Base-by-base conservation (phyloP, 2,113 vertebrate species). In the Leptobrachium ailaonicum region DNA sequence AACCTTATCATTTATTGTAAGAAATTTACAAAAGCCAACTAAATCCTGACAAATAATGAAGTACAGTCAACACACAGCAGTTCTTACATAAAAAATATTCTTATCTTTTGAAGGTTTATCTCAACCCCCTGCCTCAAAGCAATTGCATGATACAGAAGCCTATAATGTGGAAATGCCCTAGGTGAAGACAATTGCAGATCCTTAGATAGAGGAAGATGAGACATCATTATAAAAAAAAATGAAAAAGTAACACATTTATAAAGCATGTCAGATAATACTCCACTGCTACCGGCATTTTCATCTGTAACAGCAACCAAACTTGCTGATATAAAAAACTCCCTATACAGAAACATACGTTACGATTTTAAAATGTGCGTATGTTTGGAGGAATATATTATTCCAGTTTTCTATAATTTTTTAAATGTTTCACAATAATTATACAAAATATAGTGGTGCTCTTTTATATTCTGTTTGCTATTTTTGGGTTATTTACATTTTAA, bases 161-260 rank as follows among this genome's bases (percentile, higher is more conserved):
- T 72, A 58, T 44, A 60, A 79, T 72, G 60, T 11, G 54, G 70
- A 73, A 79, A 79, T 56, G 77, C 77, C 62, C 62, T 66, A 56
- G 77, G 77, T 80, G 64, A 66, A 73, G 60, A 45, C 40, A 80
- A 80, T 44, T 73, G 70, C 73, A 73, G 70, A 73, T 80, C 66
- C 41, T 11, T 32, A 66, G 54, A 73, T 66, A 66, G 50, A 73
- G 71, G 67, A n/a, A 50, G 14, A 73, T 66, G 58, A 80, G 47
- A 73, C 70, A 73, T 80, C 60, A 72, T 80, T 80, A 73, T 10
- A 73, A 64, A 80, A 80, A 58, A 73, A 32, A 32, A 32, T 80
- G 47, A 73, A 80, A 71, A 69, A 58, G 50, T 62, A 77, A 80
- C 60, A 80, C 20, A 73, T 44, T 73, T 42, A 73, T 73, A 62